Evolutionary conservation across 2,888 invertebrate species (phyloP).

Genomic region (Drosophila birchii): DNA sequence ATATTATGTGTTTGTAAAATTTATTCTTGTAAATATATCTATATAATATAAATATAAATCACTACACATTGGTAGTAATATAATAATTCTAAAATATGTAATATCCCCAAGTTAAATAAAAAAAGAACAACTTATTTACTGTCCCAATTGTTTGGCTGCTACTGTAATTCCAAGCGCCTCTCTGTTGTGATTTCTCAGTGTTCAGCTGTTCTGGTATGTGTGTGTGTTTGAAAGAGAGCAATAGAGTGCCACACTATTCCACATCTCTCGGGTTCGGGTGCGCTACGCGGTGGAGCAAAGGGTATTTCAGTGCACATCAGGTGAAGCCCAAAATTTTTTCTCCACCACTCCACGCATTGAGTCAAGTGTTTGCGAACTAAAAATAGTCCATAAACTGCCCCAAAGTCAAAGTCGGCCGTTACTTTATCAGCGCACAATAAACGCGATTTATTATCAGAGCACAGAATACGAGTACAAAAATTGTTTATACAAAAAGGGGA

Average conservation of each 20-base stretch:
- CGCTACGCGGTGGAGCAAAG: conserved; percentile 49
- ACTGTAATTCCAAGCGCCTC: conserved; percentile 24
- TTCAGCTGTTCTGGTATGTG: conserved; percentile 37
- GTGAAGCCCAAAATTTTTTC: conserved; percentile 44
- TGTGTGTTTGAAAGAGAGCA: conserved; percentile 23
- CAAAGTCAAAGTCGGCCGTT: conserved; percentile 43
- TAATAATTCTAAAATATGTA: neutral
- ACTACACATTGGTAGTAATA: neutral
- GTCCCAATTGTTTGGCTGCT: neutral
- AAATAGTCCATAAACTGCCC: conserved; percentile 40
- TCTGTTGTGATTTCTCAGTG: conserved; percentile 36
- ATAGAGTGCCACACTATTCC: conserved; percentile 36
- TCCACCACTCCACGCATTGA: conserved; percentile 18
- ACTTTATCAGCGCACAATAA: conserved; percentile 64
- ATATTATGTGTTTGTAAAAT: neutral
- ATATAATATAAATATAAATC: no score
- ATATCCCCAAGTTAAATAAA: neutral
- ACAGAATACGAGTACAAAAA: conserved; percentile 56
- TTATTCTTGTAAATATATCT: no score
- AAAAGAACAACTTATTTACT: neutral
- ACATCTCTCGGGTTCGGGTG: conserved; percentile 30
- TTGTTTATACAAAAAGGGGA: conserved; percentile 52
- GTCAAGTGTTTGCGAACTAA: conserved; percentile 7
- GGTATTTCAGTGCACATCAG: conserved; percentile 35
- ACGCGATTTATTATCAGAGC: conserved; percentile 75